Conservation (phyloP, 37 sponge, comb jelly and placozoan species). For the Axinella damicornis region DNA sequence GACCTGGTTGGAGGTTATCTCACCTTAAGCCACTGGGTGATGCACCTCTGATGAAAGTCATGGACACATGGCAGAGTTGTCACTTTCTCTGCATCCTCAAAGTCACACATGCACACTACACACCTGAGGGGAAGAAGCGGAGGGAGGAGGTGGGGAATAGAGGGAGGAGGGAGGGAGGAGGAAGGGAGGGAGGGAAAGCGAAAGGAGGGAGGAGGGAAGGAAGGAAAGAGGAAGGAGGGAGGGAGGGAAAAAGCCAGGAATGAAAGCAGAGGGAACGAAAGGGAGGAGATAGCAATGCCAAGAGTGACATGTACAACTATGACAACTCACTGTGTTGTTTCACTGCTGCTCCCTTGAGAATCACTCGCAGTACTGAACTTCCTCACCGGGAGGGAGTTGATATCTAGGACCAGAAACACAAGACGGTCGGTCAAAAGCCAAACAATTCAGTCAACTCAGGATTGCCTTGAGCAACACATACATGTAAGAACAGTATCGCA, state of each 20-base stretch:
- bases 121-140: constrained; percentile 35
- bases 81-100: constrained; percentile 52
- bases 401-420: constrained; percentile 15
- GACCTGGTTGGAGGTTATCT: constrained; percentile 1
- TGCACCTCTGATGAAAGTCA: constrained; percentile 75
- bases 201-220: background rate
- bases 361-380: background rate
- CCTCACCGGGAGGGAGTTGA: constrained; percentile 36
- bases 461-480: background rate
- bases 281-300: background rate
- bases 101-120: constrained; percentile 80
- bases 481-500: too few species aligned
- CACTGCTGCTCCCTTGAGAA: background rate
- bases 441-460: background rate
- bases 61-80: constrained; percentile 69
- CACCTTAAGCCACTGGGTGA: constrained; percentile 82
- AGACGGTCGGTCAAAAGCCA: background rate
- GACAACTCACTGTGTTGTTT: background rate
- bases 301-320: background rate
- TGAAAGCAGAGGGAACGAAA: background rate
- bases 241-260: too few species aligned
- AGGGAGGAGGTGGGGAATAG: background rate
- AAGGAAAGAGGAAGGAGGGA: background rate
- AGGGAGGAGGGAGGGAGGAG: background rate
- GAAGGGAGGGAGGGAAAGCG: too few species aligned